These are phyloP conservation scores for Rhineura floridana DNA, from an alignment of 2,113 vertebrate species.

Conservation along the genomic window DNA sequence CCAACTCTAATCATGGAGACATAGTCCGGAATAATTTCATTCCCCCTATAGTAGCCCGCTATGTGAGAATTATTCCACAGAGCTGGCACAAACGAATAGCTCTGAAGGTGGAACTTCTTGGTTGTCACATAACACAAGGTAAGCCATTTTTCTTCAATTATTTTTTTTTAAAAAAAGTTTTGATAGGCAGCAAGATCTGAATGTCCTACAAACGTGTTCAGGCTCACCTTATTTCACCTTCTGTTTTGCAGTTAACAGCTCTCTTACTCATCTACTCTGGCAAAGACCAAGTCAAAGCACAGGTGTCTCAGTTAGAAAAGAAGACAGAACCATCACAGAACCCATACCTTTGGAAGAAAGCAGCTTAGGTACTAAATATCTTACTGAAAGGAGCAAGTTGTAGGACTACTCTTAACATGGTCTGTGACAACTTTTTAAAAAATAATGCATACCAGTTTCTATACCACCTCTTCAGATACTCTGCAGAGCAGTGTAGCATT, in stretches of 20 bases:
- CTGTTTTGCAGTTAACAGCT: slow-evolving; percentile 70
- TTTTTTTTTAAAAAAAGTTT: neutral
- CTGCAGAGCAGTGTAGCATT: neutral
- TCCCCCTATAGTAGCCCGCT: slow-evolving; percentile 80
- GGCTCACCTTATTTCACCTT: neutral
- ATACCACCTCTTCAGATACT: neutral
- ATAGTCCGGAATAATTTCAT: slow-evolving; percentile 81
- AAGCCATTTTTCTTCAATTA: slow-evolving; percentile 22
- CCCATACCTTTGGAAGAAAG: slow-evolving; percentile 65
- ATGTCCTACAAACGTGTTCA: neutral
- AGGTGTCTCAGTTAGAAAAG: slow-evolving; percentile 65
- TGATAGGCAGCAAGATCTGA: neutral
- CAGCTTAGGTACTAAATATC: slow-evolving; percentile 62
- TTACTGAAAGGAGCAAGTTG: neutral
- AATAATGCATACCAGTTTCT: neutral
- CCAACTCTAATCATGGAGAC: slow-evolving; percentile 78
- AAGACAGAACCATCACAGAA: slow-evolving; percentile 71
- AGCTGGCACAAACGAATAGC: slow-evolving; percentile 81
- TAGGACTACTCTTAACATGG: neutral
- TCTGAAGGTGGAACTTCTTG: slow-evolving; percentile 81
- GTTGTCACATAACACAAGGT: slow-evolving; percentile 77
- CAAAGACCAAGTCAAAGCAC: slow-evolving; percentile 69
- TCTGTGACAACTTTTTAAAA: neutral
- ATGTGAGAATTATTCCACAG: slow-evolving; percentile 79
- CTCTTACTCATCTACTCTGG: slow-evolving; percentile 68